Conservation (phyloP, 2,888 invertebrate species). For the Ochropleura plecta region DNA sequence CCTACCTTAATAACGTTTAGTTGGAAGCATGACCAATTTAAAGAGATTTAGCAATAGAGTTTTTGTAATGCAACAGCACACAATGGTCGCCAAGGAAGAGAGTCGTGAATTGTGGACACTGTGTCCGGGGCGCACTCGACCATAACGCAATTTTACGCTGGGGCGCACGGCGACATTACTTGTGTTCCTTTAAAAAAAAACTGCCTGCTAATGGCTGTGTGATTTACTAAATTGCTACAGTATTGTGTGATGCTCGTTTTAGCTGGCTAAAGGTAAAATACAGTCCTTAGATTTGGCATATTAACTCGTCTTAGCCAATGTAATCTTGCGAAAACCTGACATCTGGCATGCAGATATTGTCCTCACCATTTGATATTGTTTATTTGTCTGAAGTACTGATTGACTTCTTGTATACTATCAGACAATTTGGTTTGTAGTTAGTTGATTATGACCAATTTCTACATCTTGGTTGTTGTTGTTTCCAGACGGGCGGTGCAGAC, state of each 20-base stretch:
- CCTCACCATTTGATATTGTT: neutral
- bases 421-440: neutral
- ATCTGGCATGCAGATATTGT: neutral
- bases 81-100: constrained; percentile 80
- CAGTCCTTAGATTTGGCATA: neutral
- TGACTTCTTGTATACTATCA: neutral
- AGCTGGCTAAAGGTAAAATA: constrained; percentile 18
- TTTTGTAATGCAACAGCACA: constrained; percentile 76
- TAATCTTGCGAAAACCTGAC: constrained; percentile 17
- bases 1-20: constrained; percentile 43
- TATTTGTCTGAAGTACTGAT: neutral
- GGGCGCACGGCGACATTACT: constrained; percentile 77
- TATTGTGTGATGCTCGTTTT: constrained; percentile 34
- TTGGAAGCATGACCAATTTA: constrained; percentile 58
- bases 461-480: constrained; percentile 57
- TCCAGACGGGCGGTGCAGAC: constrained; percentile 90
- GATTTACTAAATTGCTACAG: constrained; percentile 64
- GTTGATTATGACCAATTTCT: neutral
- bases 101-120: constrained; percentile 69
- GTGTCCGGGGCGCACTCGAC: constrained; percentile 78
- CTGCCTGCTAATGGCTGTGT: constrained; percentile 61
- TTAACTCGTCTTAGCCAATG: neutral
- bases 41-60: constrained; percentile 63
- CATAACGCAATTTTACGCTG: constrained; percentile 83
- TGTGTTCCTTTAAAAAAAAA: constrained; percentile 70